Conservation (phyloP, 2,888 invertebrate genomes). For the Lepidochitona cinerea region DNA sequence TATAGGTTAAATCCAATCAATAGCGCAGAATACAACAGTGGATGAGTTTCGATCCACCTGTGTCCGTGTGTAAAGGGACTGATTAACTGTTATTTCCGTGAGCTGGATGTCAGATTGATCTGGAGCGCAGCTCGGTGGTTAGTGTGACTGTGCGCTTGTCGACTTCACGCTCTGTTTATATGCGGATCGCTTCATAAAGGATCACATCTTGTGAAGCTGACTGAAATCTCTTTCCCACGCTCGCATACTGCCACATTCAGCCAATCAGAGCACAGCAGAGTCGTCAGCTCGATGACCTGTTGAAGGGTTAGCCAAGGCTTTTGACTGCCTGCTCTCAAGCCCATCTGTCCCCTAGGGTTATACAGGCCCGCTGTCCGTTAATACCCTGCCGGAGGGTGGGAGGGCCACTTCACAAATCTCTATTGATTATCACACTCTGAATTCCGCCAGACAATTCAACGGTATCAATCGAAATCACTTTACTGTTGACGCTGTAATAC, state of each 20-base stretch:
- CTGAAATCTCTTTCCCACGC: neutral
- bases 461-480: no score
- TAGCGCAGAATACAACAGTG: neutral
- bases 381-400: neutral
- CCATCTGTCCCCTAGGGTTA: neutral
- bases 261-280: neutral
- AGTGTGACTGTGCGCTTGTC: neutral
- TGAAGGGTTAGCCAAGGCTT: neutral
- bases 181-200: neutral
- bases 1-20: neutral
- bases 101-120: no score
- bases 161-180: neutral
- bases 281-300: neutral
- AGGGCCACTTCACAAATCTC: neutral
- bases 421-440: neutral
- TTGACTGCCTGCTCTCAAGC: neutral
- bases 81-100: neutral
- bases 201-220: neutral
- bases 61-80: no score
- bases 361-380: neutral
- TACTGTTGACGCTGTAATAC: no score
- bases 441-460: no score
- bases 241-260: neutral
- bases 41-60: no score
- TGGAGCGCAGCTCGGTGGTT: neutral